Conservation (phyloP, 2,113 vertebrate species). For the Heloderma charlesbogerti region DNA sequence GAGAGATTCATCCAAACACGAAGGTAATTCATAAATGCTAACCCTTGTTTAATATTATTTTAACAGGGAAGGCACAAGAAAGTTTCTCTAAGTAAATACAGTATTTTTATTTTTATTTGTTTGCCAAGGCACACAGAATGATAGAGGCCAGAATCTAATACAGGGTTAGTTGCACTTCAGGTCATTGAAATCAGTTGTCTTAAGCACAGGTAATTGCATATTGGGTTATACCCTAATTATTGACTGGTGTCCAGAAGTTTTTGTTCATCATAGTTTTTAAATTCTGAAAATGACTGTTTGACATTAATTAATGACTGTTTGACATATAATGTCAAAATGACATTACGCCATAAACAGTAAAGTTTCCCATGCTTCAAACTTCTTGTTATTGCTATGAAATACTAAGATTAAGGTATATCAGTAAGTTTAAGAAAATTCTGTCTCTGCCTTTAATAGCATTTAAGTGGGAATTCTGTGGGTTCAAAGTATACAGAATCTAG, state of each 20-base stretch:
- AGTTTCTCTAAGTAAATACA: background rate
- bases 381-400: background rate
- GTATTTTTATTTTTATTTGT: too few species aligned
- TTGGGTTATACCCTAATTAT: background rate
- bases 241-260: background rate
- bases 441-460: background rate
- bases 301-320: too few species aligned
- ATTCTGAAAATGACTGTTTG: background rate
- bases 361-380: background rate
- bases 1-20: background rate
- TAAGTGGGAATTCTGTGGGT: background rate
- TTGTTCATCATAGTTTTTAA: background rate
- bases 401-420: background rate
- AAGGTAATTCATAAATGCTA: background rate
- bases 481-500: slow-evolving; percentile 2
- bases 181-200: too few species aligned
- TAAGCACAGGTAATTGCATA: background rate
- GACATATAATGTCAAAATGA: too few species aligned
- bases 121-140: background rate
- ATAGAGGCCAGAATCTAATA: too few species aligned
- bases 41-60: background rate
- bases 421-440: background rate
- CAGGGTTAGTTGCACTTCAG: background rate
- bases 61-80: background rate
- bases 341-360: background rate